A percentile compares a stretch with the other conserved stretches of the same genome.
phyloP scores from a whole-genome alignment of 2,113 vertebrate genomes.

The Barbus barbus region DNA sequence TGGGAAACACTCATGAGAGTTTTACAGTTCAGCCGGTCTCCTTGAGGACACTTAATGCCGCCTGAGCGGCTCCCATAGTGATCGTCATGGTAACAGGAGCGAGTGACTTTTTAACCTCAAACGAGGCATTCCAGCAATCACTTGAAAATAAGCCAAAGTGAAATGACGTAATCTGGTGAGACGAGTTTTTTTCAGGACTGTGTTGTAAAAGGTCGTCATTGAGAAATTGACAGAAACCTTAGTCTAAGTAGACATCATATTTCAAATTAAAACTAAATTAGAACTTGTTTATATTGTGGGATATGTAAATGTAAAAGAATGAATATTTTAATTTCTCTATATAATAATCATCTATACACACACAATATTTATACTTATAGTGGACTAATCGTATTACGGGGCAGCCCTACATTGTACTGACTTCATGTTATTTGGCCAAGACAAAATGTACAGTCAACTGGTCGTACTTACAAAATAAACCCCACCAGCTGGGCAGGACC shows the following conservation, averaged over 20 bases:
- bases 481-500: background rate
- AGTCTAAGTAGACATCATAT: background rate
- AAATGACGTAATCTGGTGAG: background rate
- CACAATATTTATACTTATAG: too few relatives aligned
- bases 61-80: background rate
- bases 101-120: slow-evolving; percentile 37
- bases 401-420: too few relatives aligned
- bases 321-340: background rate
- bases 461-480: background rate
- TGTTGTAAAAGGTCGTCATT: background rate
- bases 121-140: background rate
- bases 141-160: background rate
- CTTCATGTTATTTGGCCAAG: too few relatives aligned
- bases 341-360: too few relatives aligned
- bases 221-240: background rate
- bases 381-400: too few relatives aligned
- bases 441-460: too few relatives aligned
- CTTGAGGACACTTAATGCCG: background rate
- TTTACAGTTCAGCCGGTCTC: slow-evolving; percentile 1
- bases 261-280: background rate
- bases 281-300: background rate
- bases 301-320: background rate
- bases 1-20: background rate
- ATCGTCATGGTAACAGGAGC: background rate
- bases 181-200: background rate